Evolutionary conservation across 2,888 invertebrate genomes (phyloP).

Genomic region (Macaria notata): DNA sequence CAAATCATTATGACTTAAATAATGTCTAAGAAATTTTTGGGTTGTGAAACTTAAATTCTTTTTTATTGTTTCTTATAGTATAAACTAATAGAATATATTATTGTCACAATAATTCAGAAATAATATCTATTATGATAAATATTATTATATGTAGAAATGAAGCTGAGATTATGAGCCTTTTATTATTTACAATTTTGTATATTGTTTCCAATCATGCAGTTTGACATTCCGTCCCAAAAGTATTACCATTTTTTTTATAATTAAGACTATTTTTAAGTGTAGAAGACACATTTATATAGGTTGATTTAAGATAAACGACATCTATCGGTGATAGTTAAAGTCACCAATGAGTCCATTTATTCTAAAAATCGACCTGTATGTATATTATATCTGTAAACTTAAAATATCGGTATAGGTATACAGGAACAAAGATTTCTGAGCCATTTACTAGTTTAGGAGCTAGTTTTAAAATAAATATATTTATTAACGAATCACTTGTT

Average conservation of each 20-base stretch:
- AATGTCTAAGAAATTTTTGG: conserved; percentile 24
- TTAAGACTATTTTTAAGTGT: conserved; percentile 19
- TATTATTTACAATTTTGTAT: conserved; percentile 28
- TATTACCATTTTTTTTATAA: conserved; percentile 61
- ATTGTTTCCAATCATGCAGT: conserved; percentile 33
- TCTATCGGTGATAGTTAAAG: too few species aligned
- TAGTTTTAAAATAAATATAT: conserved; percentile 30
- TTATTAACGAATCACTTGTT: conserved; percentile 34
- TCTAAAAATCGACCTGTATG: conserved; percentile 4
- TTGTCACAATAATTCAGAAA: conserved; percentile 24
- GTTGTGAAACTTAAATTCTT: conserved; percentile 26
- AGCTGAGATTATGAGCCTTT: conserved; percentile 30
- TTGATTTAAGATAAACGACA: too few species aligned
- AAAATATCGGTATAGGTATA: conserved; percentile 29
- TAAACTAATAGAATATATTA: conserved; percentile 3
- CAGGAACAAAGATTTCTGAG: conserved; percentile 45
- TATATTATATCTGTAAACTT: conserved; percentile 29
- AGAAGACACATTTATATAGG: not conserved
- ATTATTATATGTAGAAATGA: not conserved
- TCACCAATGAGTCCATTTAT: too few species aligned
- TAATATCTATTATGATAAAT: not conserved
- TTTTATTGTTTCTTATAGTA: conserved; percentile 2
- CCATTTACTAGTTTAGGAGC: conserved; percentile 42
- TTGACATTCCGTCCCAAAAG: conserved; percentile 69
- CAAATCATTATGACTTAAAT: conserved; percentile 19